Evolutionary conservation across 2,888 invertebrate genomes (phyloP).

Genomic region (Enoplolaimus lenunculus): DNA sequence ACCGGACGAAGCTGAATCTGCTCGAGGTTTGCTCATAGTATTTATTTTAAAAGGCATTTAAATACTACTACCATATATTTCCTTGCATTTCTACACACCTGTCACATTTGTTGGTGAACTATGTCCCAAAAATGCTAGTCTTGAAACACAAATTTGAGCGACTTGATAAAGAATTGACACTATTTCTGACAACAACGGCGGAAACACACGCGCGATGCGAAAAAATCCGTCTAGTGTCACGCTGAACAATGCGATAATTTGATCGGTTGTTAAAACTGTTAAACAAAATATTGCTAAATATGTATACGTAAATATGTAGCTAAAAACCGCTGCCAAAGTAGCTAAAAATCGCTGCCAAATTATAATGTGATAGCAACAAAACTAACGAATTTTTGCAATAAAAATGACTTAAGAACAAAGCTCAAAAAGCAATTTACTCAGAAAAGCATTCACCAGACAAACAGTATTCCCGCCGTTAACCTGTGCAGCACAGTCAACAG

Average conservation of each 20-base stretch:
- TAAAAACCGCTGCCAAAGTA: background rate
- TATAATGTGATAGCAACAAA: background rate
- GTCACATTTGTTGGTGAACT: background rate
- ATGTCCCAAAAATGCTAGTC: slow-evolving; percentile 3
- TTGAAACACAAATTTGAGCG: slow-evolving; percentile 64
- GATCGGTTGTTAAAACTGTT: slow-evolving; percentile 60
- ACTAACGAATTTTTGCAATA: too few species aligned
- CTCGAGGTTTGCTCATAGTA: too few species aligned
- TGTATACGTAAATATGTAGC: slow-evolving; percentile 13
- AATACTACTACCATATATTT: too few species aligned
- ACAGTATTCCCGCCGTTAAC: too few species aligned
- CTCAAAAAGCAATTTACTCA: too few species aligned
- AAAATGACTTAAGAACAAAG: too few species aligned
- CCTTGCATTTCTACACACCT: too few species aligned
- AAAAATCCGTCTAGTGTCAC: slow-evolving; percentile 70
- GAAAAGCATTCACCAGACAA: too few species aligned
- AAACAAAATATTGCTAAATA: too few species aligned
- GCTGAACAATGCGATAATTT: slow-evolving; percentile 64
- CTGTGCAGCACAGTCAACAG: too few species aligned
- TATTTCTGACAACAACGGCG: slow-evolving; percentile 75
- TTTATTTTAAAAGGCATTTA: too few species aligned
- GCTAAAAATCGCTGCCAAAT: background rate
- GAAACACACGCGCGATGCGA: slow-evolving; percentile 75
- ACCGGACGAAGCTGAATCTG: too few species aligned
- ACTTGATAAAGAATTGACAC: slow-evolving; percentile 67